These are phyloP conservation scores for Arion vulgaris DNA, from an alignment of 1,140 invertebrate genomes.

Conservation along the genomic window DNA sequence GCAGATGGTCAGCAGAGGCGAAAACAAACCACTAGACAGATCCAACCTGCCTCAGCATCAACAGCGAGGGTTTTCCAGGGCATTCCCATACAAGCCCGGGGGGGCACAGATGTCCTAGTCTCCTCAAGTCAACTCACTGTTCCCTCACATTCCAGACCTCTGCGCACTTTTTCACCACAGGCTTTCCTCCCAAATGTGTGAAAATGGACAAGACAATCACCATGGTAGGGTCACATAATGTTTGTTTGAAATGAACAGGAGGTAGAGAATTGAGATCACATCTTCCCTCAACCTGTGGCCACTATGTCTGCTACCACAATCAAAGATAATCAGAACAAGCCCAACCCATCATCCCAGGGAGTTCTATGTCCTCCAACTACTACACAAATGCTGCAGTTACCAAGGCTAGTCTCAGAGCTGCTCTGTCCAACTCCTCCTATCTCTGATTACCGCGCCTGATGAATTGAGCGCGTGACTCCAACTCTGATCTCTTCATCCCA, in stretches of 20 bases:
- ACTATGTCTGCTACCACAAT: background rate
- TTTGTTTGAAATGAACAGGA: slow-evolving; percentile 41
- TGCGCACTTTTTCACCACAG: slow-evolving; percentile 21
- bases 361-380: slow-evolving; percentile 6
- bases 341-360: slow-evolving; percentile 17
- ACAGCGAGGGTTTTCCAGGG: slow-evolving; percentile 13
- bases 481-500: slow-evolving; percentile 47
- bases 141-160: slow-evolving; percentile 40
- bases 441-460: slow-evolving; percentile 45
- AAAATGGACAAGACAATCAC: slow-evolving; percentile 44
- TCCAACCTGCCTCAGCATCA: slow-evolving; percentile 28
- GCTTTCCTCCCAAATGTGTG: slow-evolving; percentile 34
- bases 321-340: slow-evolving; percentile 2
- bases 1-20: slow-evolving; percentile 35
- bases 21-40: slow-evolving; percentile 19
- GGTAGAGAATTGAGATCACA: slow-evolving; percentile 42
- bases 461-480: slow-evolving; percentile 44
- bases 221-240: slow-evolving; percentile 38
- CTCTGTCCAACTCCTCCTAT: slow-evolving; percentile 45
- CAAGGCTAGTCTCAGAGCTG: slow-evolving; percentile 43
- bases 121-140: slow-evolving; percentile 36
- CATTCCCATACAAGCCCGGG: slow-evolving; percentile 33
- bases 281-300: slow-evolving; percentile 24
- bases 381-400: slow-evolving; percentile 28
- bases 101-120: slow-evolving; percentile 40